Evolutionary conservation across 1,140 invertebrate genomes (phyloP).

Genomic region (Hyles vespertilio): DNA sequence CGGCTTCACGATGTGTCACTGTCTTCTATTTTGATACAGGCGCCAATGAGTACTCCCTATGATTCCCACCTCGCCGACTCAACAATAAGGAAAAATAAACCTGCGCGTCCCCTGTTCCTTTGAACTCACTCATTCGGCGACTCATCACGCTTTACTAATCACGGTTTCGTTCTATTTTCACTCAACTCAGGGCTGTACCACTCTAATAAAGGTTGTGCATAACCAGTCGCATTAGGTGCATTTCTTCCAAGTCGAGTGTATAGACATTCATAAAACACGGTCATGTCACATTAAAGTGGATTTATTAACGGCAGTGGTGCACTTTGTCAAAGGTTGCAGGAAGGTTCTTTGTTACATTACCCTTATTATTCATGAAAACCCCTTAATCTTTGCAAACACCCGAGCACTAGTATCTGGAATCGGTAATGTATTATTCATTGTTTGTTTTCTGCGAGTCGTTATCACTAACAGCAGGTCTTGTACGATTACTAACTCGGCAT

Average conservation of each 20-base stretch:
- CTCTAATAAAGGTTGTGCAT: background rate
- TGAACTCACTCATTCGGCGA: slow-evolving; percentile 15
- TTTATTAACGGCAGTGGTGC: slow-evolving; percentile 13
- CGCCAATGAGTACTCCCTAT: slow-evolving; percentile 30
- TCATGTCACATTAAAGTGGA: slow-evolving; percentile 19
- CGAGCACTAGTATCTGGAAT: background rate
- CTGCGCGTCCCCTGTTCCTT: slow-evolving; percentile 8
- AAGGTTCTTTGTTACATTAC: slow-evolving; percentile 7
- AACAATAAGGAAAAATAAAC: slow-evolving; percentile 21
- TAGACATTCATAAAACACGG: slow-evolving; percentile 12
- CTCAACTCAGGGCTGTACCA: background rate
- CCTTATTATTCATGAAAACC: background rate
- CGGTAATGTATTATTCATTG: slow-evolving; percentile 1
- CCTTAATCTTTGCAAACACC: background rate
- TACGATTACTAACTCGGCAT: slow-evolving; percentile 1
- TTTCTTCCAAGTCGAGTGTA: background rate
- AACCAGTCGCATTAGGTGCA: background rate
- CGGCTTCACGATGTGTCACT: slow-evolving; percentile 45
- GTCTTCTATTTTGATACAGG: slow-evolving; percentile 50
- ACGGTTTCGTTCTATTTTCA: background rate
- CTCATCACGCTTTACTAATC: slow-evolving; percentile 8
- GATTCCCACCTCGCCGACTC: slow-evolving; percentile 18
- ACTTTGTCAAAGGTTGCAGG: slow-evolving; percentile 1
- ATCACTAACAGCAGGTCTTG: slow-evolving; percentile 2
- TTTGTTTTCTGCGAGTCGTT: slow-evolving; percentile 8